These are phyloP conservation scores for Oreocharis arfaki DNA, from an alignment of 2,113 vertebrate species.

Conservation along the genomic window DNA sequence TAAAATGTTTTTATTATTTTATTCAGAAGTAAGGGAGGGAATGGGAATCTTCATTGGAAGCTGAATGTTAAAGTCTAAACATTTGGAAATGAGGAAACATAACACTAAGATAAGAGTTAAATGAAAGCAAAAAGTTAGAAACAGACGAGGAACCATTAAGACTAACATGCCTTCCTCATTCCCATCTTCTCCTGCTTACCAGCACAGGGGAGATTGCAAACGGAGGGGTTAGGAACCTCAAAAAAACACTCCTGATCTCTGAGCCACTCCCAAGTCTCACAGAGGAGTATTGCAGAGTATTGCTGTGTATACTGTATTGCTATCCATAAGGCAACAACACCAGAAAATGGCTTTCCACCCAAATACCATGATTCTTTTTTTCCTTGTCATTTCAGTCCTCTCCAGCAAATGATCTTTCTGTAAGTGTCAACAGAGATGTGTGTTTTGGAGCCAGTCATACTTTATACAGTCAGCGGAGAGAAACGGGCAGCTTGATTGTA, in stretches of 20 bases:
- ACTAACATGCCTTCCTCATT: background rate
- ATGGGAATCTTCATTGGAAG: background rate
- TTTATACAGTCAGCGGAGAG: background rate
- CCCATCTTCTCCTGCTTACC: background rate
- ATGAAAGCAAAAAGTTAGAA: background rate
- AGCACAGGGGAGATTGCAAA: background rate
- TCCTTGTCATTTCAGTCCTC: background rate
- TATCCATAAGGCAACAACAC: background rate
- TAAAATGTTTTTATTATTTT: background rate
- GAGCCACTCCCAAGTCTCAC: background rate
- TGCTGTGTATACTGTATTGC: background rate
- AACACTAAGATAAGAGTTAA: background rate
- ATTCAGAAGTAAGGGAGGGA: background rate
- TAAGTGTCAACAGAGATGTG: background rate
- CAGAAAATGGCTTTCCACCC: background rate
- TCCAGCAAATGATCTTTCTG: background rate
- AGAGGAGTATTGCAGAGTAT: background rate
- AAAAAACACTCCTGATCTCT: background rate
- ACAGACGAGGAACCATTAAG: background rate
- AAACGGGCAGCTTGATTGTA: background rate
- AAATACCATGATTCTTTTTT: background rate
- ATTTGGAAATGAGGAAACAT: background rate
- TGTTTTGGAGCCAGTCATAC: background rate
- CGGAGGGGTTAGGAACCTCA: background rate
- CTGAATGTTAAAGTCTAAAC: background rate